Percentiles rank a stretch among this genome's conserved stretches.
phyloP scores from a whole-genome alignment of 2,888 invertebrate genomes.

The Dinocampus coccinellae region DNA sequence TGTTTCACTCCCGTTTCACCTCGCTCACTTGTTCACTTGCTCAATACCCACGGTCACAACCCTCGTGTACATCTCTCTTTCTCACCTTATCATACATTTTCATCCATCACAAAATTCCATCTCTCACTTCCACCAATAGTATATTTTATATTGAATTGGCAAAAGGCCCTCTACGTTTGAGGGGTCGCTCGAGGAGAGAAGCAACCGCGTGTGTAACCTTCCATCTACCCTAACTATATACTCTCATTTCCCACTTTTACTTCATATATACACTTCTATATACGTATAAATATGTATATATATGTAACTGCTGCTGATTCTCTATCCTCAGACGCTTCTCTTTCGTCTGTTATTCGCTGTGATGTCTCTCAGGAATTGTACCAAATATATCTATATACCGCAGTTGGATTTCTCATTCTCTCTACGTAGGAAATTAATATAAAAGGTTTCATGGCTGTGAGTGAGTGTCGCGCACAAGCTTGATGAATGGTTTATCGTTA shows the following conservation, averaged over 20 bases:
- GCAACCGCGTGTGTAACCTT: constrained; percentile 66
- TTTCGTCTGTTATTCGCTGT: constrained; percentile 1
- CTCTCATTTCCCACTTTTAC: constrained; percentile 39
- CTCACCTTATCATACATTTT: constrained; percentile 10
- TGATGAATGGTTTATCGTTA: constrained; percentile 2
- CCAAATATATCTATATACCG: constrained; percentile 9
- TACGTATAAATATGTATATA: constrained; percentile 21
- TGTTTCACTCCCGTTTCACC: too few relatives aligned
- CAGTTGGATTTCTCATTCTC: constrained; percentile 17
- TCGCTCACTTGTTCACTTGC: constrained; percentile 39
- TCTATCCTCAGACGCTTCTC: not conserved
- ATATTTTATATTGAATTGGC: constrained; percentile 32
- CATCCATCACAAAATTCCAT: constrained; percentile 39
- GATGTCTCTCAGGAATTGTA: constrained; percentile 11
- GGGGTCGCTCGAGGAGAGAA: constrained; percentile 50
- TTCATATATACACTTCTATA: constrained; percentile 25
- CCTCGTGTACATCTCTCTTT: constrained; percentile 23
- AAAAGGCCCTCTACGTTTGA: constrained; percentile 17
- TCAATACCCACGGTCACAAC: constrained; percentile 34
- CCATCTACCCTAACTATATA: constrained; percentile 39
- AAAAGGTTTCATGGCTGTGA: constrained; percentile 12
- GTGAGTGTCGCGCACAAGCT: not conserved
- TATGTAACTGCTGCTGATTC: not conserved
- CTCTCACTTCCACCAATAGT: constrained; percentile 31
- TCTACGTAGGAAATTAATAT: constrained; percentile 33